These are phyloP conservation scores for Calliphora vicina DNA, from an alignment of 1,140 invertebrate genomes.

Conservation along the genomic window DNA sequence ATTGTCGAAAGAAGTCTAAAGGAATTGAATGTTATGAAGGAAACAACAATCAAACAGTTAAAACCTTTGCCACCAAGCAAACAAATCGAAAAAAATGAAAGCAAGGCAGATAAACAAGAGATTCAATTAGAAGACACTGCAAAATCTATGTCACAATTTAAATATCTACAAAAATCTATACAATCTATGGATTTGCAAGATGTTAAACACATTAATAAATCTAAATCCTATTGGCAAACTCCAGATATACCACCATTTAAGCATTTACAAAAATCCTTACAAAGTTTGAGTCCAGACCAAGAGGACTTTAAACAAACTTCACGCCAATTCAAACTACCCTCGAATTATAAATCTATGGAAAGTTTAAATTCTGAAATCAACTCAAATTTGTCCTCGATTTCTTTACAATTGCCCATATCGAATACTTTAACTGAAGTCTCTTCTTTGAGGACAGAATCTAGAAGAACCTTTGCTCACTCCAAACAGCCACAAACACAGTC, in stretches of 20 bases:
- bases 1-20: background rate
- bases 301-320: background rate
- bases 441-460: conserved; percentile 35
- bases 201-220: background rate
- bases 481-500: background rate
- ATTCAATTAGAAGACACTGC: background rate
- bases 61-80: background rate
- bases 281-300: background rate
- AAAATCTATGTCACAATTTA: background rate
- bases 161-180: background rate
- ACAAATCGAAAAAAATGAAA: background rate
- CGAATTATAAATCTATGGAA: background rate
- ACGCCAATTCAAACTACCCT: background rate
- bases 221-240: background rate
- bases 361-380: conserved; percentile 30
- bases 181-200: background rate
- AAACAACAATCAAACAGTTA: background rate
- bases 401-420: conserved; percentile 34
- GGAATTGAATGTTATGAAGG: background rate
- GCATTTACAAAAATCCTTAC: background rate
- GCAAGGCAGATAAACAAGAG: background rate
- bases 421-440: conserved; percentile 42
- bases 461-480: background rate
- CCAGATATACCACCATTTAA: background rate
- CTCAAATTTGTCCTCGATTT: conserved; percentile 38